Conservation (phyloP, 2,888 invertebrate species). For the Tetranychus piercei region DNA sequence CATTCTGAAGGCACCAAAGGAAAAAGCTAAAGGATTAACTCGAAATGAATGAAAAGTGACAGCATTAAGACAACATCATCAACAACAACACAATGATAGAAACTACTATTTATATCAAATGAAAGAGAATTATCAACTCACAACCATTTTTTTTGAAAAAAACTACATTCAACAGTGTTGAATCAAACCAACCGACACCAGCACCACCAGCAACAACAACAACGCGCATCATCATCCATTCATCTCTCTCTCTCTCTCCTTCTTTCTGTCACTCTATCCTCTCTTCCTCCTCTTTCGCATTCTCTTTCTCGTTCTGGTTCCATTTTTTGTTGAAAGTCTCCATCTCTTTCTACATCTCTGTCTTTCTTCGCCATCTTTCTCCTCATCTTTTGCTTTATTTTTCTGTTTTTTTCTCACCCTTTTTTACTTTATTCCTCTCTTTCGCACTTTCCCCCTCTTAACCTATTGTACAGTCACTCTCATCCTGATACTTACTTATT, state of each 20-base stretch:
- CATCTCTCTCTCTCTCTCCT: conserved; percentile 1
- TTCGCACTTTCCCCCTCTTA: not conserved
- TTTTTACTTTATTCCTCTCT: not conserved
- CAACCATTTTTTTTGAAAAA: not conserved
- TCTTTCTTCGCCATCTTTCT: not conserved
- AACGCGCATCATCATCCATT: not conserved
- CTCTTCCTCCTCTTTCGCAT: conserved; percentile 7
- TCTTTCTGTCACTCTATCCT: not conserved
- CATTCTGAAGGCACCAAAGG: too few species aligned
- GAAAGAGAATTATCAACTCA: too few species aligned
- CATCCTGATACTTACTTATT: not conserved
- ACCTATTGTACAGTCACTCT: not conserved
- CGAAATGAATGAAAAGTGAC: too few species aligned
- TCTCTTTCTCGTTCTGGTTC: not conserved
- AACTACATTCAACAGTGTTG: not conserved
- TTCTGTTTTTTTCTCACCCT: not conserved
- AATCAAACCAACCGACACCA: not conserved
- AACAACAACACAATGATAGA: too few species aligned
- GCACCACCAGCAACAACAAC: not conserved
- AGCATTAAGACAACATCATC: too few species aligned
- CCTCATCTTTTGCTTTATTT: not conserved
- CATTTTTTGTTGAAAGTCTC: not conserved
- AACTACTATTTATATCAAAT: too few species aligned
- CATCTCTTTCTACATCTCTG: not conserved
- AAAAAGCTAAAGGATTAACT: too few species aligned